Evolutionary conservation across 2,888 invertebrate genomes (phyloP).

Genomic region (Unio pictorum): DNA sequence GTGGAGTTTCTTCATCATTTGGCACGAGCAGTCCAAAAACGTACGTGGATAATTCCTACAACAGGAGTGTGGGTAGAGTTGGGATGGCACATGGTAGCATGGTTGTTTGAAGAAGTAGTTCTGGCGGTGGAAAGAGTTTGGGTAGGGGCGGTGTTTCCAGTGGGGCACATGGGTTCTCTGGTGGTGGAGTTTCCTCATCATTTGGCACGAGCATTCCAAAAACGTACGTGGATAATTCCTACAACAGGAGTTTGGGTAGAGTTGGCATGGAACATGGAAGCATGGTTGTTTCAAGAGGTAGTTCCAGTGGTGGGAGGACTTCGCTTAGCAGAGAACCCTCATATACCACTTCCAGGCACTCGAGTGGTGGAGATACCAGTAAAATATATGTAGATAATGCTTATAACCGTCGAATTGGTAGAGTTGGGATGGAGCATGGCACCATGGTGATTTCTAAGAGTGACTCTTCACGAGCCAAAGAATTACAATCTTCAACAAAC

Average conservation of each 20-base stretch:
- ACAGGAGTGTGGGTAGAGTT: constrained; percentile 10
- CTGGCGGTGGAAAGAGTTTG: neutral
- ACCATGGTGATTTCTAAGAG: constrained; percentile 1
- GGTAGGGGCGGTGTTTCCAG: neutral
- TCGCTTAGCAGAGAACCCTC: no score
- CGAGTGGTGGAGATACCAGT: neutral
- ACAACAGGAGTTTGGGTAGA: neutral
- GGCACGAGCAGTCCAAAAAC: neutral
- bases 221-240: constrained; percentile 3
- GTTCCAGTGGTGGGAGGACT: no score
- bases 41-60: constrained; percentile 13
- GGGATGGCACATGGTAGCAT: constrained; percentile 11
- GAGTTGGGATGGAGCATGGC: constrained; percentile 16
- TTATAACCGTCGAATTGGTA: constrained; percentile 6
- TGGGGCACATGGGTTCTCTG: no score
- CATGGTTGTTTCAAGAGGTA: constrained; percentile 9
- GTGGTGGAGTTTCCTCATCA: no score
- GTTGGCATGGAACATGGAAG: constrained; percentile 3
- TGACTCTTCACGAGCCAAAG: no score
- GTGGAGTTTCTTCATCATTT: no score
- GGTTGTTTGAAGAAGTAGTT: constrained; percentile 5
- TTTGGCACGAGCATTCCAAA: neutral
- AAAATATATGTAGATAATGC: constrained; percentile 13
- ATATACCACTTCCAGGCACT: no score
- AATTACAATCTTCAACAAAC: no score